Conservation (phyloP, 2,888 invertebrate species). For the Smittia sp. region DNA sequence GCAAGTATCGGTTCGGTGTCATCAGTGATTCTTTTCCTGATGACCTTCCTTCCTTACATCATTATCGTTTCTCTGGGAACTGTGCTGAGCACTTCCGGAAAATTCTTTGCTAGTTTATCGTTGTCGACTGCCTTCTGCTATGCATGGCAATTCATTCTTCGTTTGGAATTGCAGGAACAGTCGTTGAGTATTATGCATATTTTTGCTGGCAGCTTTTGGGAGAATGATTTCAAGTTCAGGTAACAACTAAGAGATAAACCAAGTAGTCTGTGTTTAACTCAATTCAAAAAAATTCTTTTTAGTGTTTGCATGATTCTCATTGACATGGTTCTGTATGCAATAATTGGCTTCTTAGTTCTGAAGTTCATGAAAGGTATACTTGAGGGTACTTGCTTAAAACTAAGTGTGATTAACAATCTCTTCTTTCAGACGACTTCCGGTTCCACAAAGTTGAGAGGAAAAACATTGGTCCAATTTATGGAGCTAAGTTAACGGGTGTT, state of each 20-base stretch:
- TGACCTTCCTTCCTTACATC: constrained; percentile 70
- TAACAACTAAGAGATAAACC: too few species aligned
- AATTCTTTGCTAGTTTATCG: constrained; percentile 63
- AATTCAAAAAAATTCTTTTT: too few species aligned
- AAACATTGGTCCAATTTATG: constrained; percentile 57
- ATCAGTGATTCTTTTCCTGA: constrained; percentile 64
- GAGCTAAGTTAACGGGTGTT: constrained; percentile 72
- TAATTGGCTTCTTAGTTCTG: constrained; percentile 59
- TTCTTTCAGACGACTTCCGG: constrained; percentile 42
- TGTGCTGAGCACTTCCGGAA: constrained; percentile 55
- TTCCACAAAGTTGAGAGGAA: constrained; percentile 50
- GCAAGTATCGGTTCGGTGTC: constrained; percentile 66
- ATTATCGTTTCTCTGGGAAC: constrained; percentile 65
- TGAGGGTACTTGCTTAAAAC: too few species aligned
- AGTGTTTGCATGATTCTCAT: constrained; percentile 64
- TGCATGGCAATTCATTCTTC: constrained; percentile 70
- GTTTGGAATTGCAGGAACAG: constrained; percentile 66
- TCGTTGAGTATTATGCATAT: constrained; percentile 65
- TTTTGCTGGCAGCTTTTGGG: constrained; percentile 58
- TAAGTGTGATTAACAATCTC: too few species aligned
- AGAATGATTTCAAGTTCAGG: constrained; percentile 64
- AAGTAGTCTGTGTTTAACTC: too few species aligned
- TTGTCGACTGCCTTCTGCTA: constrained; percentile 82
- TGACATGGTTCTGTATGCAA: constrained; percentile 62
- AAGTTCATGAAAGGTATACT: constrained; percentile 49